Percentiles rank a stretch among this genome's conserved stretches.
Evolutionary conservation across 1,140 invertebrate genomes (phyloP).

Genomic region (Zaprionus tsacasi): DNA sequence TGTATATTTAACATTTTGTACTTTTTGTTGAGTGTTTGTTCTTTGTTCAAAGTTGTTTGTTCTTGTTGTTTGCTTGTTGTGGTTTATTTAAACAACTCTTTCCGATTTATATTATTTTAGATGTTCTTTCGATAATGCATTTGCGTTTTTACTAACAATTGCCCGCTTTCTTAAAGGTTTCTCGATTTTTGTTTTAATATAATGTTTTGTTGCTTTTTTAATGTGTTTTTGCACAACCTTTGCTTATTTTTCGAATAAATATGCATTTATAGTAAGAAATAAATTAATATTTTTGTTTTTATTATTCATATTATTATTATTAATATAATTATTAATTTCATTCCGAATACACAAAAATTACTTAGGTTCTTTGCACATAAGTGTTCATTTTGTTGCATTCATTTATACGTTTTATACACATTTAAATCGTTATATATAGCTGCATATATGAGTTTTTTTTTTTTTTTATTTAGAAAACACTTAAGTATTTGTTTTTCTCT

Average conservation of each 20-base stretch:
- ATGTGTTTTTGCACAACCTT: conserved; percentile 82
- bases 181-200: conserved; percentile 61
- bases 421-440: conserved; percentile 63
- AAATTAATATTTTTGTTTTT: conserved; percentile 69
- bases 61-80: conserved; percentile 32
- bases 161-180: conserved; percentile 47
- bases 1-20: conserved; percentile 82
- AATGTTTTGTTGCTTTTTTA: conserved; percentile 74
- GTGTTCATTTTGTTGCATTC: conserved; percentile 30
- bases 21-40: conserved; percentile 81
- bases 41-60: conserved; percentile 54
- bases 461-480: conserved; percentile 54
- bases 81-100: conserved; percentile 46
- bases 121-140: conserved; percentile 41
- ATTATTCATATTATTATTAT: conserved; percentile 40
- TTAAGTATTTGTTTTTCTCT: conserved; percentile 65
- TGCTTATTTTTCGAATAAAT: conserved; percentile 82
- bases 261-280: conserved; percentile 82
- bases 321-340: conserved; percentile 62
- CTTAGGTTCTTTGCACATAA: conserved; percentile 54
- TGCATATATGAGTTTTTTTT: conserved; percentile 71
- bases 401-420: conserved; percentile 50
- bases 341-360: conserved; percentile 56
- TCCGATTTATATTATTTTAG: conserved; percentile 33
- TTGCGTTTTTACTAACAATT: conserved; percentile 73